Base-by-base conservation (phyloP, 2,113 vertebrate species). In the Amphilophus citrinellus region DNA sequence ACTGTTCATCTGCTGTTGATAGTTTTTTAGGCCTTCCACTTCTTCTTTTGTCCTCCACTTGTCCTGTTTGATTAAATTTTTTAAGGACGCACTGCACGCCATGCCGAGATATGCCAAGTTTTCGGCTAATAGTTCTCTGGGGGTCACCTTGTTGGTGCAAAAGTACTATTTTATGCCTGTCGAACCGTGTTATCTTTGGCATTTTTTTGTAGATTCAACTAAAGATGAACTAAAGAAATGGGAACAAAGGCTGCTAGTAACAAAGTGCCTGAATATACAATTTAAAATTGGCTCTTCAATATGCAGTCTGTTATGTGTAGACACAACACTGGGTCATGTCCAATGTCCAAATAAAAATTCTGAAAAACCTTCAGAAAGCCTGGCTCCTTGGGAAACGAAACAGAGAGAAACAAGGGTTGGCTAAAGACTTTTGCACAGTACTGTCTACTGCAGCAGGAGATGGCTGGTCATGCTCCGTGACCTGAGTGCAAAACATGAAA, bases 21-120 rank as follows among this genome's bases (percentile, higher is more conserved):
- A 73, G 66, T 13, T 73, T 73, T 73, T 73, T 73, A 53, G 66
- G 66, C 7, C 66, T 47, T 44, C 66, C 66, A 73, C 66, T 73
- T 73, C 66, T 73, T 73, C 66, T 73, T 73, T 73, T 73, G 66
- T 73, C 66, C 30, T 73, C 66, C 24, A 73, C 66, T 73, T 73
- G 66, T 53, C 66, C 66, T 0, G 66, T 73, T 73, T 73, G 66
- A 44, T 8, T 47, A 73, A 73, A 73, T 73, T 73, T 73, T 73
- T 73, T 53, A 53, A 73, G 66, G 66, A 73, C 66, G 30, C 66
- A 73, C 44, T 73, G 66, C 66, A 73, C 66, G 7, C 66, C 66
- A 53, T 73, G 66, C 3, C 66, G 66, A 73, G 66, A 73, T 73
- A 73, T 73, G 10, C 44, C 66, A 73, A 73, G 66, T 73, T 73